These are phyloP conservation scores for Torymus tubicola DNA, from an alignment of 2,888 invertebrate species.

Conservation along the genomic window DNA sequence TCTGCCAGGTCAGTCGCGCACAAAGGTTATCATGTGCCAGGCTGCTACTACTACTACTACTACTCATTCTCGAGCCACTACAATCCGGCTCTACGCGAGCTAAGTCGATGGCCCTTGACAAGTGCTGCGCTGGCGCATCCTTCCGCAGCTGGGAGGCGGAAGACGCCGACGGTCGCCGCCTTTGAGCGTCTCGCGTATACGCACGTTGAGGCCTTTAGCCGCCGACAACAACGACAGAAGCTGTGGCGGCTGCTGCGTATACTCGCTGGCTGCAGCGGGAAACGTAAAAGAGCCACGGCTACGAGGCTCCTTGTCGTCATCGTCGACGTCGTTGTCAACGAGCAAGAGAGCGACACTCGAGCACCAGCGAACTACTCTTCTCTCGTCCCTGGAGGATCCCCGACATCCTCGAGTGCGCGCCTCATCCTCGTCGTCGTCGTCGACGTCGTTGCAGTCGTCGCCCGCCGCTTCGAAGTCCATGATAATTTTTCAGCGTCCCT, in stretches of 20 bases:
- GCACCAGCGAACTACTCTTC: constrained; percentile 24
- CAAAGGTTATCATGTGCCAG: constrained; percentile 11
- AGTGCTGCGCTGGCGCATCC: constrained; percentile 61
- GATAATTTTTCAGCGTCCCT: too few relatives aligned
- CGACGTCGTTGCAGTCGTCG: constrained; percentile 44
- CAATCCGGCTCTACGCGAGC: constrained; percentile 65
- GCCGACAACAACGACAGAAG: too few relatives aligned
- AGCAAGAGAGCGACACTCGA: constrained; percentile 23
- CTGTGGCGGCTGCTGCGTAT: too few relatives aligned
- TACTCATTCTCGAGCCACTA: too few relatives aligned
- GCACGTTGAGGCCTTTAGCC: too few relatives aligned
- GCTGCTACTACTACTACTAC: neutral
- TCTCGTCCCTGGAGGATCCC: constrained; percentile 21
- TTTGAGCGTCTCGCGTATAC: too few relatives aligned
- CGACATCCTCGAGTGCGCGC: constrained; percentile 3
- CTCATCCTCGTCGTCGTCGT: neutral
- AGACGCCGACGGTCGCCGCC: neutral
- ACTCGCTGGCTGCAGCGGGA: neutral
- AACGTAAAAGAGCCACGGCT: constrained; percentile 26
- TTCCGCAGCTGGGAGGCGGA: constrained; percentile 57
- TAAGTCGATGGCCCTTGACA: constrained; percentile 71
- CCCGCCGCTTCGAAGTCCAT: too few relatives aligned
- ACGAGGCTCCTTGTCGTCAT: too few relatives aligned
- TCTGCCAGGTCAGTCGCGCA: constrained; percentile 40
- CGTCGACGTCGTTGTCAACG: too few relatives aligned